phyloP scores from a whole-genome alignment of 1,140 invertebrate genomes.

The Chlorops oryzae region DNA sequence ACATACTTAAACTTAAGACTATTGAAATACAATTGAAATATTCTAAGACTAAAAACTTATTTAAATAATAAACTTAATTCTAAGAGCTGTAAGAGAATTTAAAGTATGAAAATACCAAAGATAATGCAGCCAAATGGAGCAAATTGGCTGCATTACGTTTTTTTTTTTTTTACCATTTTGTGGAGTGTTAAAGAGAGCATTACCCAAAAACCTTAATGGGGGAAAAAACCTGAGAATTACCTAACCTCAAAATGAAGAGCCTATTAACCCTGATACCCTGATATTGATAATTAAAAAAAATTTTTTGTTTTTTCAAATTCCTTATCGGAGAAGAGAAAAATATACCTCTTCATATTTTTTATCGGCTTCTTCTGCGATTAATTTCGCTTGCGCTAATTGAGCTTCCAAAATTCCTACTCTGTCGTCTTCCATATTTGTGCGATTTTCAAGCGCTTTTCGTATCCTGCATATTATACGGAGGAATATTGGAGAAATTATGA shows the following conservation, averaged over 20 bases:
- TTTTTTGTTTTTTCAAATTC: conserved; percentile 18
- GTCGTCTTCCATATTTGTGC: conserved; percentile 98
- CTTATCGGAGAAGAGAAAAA: conserved; percentile 16
- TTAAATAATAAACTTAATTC: too few relatives aligned
- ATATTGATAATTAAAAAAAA: background rate
- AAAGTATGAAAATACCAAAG: conserved; percentile 5
- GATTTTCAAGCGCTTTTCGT: conserved; percentile 97
- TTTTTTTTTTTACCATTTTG: too few relatives aligned
- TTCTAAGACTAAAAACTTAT: too few relatives aligned
- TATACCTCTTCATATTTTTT: conserved; percentile 99
- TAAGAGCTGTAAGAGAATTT: background rate
- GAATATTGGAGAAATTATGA: background rate
- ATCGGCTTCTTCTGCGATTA: conserved; percentile 97
- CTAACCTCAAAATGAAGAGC: conserved; percentile 34
- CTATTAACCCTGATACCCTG: conserved; percentile 45
- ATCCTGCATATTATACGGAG: conserved; percentile 63
- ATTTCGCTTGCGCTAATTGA: conserved; percentile 91
- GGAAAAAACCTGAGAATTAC: conserved; percentile 20
- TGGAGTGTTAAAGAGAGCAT: conserved; percentile 34
- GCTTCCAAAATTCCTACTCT: conserved; percentile 89
- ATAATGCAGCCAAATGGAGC: background rate
- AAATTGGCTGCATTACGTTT: background rate
- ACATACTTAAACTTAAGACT: too few relatives aligned
- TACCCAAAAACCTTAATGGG: conserved; percentile 39
- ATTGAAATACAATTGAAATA: too few relatives aligned